Percentiles rank a stretch among this genome's conserved stretches.
Evolutionary conservation across 2,797 vertebrate genomes (phyloP).

Genomic region (Acropternis orthonyx): DNA sequence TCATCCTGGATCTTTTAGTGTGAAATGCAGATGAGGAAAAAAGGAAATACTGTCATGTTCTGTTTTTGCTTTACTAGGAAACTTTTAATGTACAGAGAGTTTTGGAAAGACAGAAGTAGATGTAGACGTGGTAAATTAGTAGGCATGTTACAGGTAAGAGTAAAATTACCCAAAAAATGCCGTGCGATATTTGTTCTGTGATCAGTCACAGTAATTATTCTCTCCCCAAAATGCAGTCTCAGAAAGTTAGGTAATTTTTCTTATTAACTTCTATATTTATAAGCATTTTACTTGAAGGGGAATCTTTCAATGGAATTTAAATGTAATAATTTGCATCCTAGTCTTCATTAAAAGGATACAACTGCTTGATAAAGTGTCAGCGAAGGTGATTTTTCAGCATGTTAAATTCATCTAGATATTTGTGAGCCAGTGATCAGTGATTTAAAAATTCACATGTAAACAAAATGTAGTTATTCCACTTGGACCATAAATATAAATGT

Average conservation of each 20-base stretch:
- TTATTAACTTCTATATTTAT: background rate
- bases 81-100: background rate
- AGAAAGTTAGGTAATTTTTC: background rate
- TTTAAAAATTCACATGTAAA: background rate
- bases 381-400: background rate
- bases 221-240: background rate
- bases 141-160: background rate
- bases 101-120: background rate
- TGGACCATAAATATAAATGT: background rate
- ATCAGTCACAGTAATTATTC: background rate
- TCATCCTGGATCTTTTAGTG: background rate
- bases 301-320: background rate
- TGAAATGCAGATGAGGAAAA: background rate
- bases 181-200: background rate
- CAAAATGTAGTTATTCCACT: background rate
- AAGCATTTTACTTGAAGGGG: background rate
- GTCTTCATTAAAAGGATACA: background rate
- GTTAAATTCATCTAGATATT: background rate
- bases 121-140: background rate
- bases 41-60: background rate
- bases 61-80: background rate
- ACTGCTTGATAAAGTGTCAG: background rate
- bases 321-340: background rate
- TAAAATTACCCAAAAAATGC: background rate
- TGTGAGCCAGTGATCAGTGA: background rate